A percentile compares a stretch with the other conserved stretches of the same genome.
These are phyloP conservation scores for Pollachius pollachius DNA, from an alignment of 2,113 vertebrate species.

Conservation along the genomic window DNA sequence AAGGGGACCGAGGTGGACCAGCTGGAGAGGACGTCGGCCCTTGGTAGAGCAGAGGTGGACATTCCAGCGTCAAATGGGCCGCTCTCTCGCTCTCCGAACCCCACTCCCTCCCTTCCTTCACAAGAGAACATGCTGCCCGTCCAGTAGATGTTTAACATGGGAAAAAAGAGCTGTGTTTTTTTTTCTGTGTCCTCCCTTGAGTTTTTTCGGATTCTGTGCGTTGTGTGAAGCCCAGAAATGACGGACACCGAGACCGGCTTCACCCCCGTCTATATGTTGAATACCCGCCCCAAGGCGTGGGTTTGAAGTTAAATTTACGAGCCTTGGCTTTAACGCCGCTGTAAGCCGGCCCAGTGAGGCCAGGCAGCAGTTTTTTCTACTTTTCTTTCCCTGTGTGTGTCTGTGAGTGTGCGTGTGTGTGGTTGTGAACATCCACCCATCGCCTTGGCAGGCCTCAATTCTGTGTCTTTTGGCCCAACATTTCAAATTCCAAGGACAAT, in stretches of 20 bases:
- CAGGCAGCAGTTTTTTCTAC: conserved; percentile 6
- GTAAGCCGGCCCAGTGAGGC: neutral
- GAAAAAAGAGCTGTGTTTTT: conserved; percentile 3
- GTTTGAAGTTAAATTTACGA: conserved; percentile 28
- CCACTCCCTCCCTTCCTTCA: conserved; percentile 25
- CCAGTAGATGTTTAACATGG: too few relatives aligned
- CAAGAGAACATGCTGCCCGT: conserved; percentile 10
- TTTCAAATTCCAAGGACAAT: conserved; percentile 48
- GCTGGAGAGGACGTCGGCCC: conserved; percentile 64
- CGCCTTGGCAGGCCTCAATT: conserved; percentile 28
- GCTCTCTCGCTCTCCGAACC: conserved; percentile 4
- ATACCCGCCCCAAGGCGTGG: conserved; percentile 14
- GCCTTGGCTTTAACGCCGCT: conserved; percentile 1
- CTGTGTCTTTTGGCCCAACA: conserved; percentile 51
- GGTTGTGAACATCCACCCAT: neutral
- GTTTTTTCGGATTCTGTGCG: too few relatives aligned
- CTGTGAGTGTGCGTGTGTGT: too few relatives aligned
- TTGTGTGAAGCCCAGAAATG: neutral
- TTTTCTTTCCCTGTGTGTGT: neutral
- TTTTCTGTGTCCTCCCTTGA: neutral
- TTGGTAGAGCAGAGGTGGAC: conserved; percentile 37
- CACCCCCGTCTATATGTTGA: conserved; percentile 2
- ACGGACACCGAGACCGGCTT: conserved; percentile 19
- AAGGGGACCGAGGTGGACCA: conserved; percentile 51
- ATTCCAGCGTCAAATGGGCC: conserved; percentile 43